Base-by-base conservation (phyloP, 2,888 invertebrate species). In the Brenthis ino region DNA sequence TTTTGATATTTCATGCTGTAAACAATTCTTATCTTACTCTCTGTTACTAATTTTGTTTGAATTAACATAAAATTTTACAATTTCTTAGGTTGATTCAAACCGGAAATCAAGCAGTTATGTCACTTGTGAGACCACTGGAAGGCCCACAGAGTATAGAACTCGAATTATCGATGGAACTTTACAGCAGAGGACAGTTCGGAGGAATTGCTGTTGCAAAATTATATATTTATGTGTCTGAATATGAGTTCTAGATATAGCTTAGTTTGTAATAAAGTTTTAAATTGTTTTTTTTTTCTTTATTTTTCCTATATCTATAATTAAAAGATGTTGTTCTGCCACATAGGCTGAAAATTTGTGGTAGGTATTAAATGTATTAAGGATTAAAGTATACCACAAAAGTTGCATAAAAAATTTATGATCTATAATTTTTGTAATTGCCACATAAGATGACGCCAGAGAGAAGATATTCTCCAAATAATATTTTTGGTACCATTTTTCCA, bases 71-170 rank as follows among this genome's bases (percentile, higher is more conserved):
- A 51, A n/a, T 14, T 51, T 14, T 48, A 28, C 28, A 5, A 5
- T 47, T 60, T 74, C 83, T 2, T 81, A 95, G 95, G 74, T 87
- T 93, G 71, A 82, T 87, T 1, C 94, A 94, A 79, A 86, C 82
- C 5, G 93, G 93, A 13, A 95, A 96, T 74, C 96, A 96, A 82
- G 97, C 96, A 0, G 95, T 96, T 3, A 93, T 98, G n/a, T 94
- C 96, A 0, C 85, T 99, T 54, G 94, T 96, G 11, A 93, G 94
- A 68, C 93, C 96, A 0, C 94, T 99, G 1, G 94, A 95, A 73
- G 98, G 98, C 0, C 98, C 98, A 0, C 98, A 99, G 84, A 98
- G 98, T 80, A 95, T 98, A 75, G 97, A 98, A 78, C 87, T 99
- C 48, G 96, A 97, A 78, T 92, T 99, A 43, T 95, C 95, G 73